phyloP scores from a whole-genome alignment of 2,113 vertebrate genomes.

The Picathartes gymnocephalus region DNA sequence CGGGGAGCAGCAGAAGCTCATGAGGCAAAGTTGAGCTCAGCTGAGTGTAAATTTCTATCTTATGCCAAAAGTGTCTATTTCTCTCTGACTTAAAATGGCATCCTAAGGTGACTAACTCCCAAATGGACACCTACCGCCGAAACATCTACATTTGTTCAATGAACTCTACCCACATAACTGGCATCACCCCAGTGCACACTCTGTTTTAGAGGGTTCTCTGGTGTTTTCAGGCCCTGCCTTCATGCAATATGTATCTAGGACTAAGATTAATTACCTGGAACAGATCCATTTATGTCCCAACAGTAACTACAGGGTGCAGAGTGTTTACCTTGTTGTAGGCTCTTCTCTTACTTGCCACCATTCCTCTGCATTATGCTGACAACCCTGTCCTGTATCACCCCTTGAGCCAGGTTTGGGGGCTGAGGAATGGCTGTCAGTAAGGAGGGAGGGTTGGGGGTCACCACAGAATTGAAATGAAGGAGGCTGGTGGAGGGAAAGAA shows the following conservation, averaged over 20 bases:
- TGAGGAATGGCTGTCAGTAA: not conserved
- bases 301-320: not conserved
- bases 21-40: not conserved
- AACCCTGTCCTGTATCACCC: not conserved
- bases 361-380: not conserved
- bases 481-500: not conserved
- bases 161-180: not conserved
- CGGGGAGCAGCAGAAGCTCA: not conserved
- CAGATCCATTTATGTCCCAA: not conserved
- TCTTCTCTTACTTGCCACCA: not conserved
- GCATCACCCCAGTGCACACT: not conserved
- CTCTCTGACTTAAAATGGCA: not conserved
- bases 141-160: not conserved
- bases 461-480: not conserved
- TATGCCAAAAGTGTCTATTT: not conserved
- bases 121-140: not conserved
- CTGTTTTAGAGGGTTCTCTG: not conserved
- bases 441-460: not conserved
- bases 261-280: not conserved
- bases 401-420: not conserved
- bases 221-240: not conserved
- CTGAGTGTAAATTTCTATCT: not conserved
- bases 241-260: not conserved
- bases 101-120: not conserved
- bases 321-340: not conserved